Percentiles rank a stretch among this genome's conserved stretches.
Conservation (phyloP, 1,140 invertebrate genomes). For the Lanistes nyassanus region DNA sequence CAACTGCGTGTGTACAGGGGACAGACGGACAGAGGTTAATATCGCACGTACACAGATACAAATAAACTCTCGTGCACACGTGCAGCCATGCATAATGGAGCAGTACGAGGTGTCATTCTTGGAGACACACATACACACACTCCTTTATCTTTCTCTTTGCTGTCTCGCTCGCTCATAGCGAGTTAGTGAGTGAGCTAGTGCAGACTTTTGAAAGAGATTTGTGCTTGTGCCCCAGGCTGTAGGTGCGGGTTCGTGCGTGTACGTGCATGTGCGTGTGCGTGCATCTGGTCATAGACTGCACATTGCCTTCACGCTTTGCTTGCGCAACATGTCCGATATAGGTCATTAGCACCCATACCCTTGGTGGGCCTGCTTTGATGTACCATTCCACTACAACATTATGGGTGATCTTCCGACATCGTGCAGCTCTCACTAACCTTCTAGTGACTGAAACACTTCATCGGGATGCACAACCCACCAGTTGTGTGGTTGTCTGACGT, state of each 20-base stretch:
- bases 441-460: constrained; percentile 57
- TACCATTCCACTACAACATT: no score
- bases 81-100: no score
- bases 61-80: no score
- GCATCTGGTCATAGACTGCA: no score
- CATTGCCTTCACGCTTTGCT: no score
- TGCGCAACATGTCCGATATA: background rate
- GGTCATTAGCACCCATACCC: background rate
- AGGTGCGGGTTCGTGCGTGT: background rate
- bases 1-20: constrained; percentile 48
- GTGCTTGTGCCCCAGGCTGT: background rate
- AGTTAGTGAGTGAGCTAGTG: no score
- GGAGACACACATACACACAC: background rate
- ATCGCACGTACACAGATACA: no score
- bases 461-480: constrained; percentile 62
- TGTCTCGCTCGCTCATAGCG: no score
- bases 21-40: background rate
- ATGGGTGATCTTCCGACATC: no score
- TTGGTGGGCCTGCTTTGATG: background rate
- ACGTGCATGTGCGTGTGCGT: background rate
- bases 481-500: constrained; percentile 42
- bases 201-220: no score
- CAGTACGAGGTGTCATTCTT: no score
- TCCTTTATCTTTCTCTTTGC: no score
- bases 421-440: constrained; percentile 42